These are phyloP conservation scores for Scaptomyza flava DNA, from an alignment of 2,888 invertebrate species.

Conservation along the genomic window DNA sequence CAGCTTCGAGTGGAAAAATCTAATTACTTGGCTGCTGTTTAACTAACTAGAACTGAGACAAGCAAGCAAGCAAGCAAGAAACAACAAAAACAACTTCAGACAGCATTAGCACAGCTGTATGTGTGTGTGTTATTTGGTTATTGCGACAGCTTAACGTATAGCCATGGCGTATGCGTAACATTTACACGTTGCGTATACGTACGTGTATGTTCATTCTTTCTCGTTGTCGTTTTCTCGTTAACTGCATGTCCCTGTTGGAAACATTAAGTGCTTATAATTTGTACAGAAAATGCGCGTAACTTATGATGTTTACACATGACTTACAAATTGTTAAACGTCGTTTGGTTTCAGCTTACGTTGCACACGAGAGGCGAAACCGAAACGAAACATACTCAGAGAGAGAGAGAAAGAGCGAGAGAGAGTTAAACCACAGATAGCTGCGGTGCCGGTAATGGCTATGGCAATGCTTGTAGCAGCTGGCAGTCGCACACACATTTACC, in stretches of 20 bases:
- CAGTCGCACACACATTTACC: constrained; percentile 25
- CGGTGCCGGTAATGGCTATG: constrained; percentile 55
- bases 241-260: constrained; percentile 41
- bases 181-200: constrained; percentile 47
- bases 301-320: constrained; percentile 80
- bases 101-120: constrained; percentile 42
- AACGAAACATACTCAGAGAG: not conserved
- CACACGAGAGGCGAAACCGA: not conserved
- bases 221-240: not conserved
- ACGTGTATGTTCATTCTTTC: not conserved
- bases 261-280: constrained; percentile 78
- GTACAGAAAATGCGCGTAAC: constrained; percentile 71
- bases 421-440: constrained; percentile 47
- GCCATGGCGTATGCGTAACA: constrained; percentile 69
- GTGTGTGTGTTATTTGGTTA: constrained; percentile 41
- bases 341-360: constrained; percentile 52
- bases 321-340: constrained; percentile 78
- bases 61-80: not conserved
- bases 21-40: constrained; percentile 74
- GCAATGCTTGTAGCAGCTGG: constrained; percentile 29
- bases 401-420: not conserved
- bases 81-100: constrained; percentile 3
- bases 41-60: constrained; percentile 55
- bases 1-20: constrained; percentile 68
- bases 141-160: constrained; percentile 41